Percentiles rank a stretch among this genome's conserved stretches.
phyloP scores from a whole-genome alignment of 2,888 invertebrate genomes.

The Limnephilus lunatus region DNA sequence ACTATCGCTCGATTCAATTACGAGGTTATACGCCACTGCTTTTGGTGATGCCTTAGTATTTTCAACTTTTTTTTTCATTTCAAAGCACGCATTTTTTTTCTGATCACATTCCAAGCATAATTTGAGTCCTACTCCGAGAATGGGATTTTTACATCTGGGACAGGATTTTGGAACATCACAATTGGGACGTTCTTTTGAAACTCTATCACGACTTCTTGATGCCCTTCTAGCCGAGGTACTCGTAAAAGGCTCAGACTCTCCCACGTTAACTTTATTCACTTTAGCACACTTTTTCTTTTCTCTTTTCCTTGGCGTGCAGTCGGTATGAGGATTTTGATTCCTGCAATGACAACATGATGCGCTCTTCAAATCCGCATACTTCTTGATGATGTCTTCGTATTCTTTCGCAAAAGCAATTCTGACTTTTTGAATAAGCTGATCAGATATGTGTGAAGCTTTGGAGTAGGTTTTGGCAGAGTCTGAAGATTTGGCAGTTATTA shows the following conservation, averaged over 20 bases:
- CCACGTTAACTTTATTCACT: slow-evolving; percentile 13
- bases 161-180: neutral
- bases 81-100: neutral
- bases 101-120: neutral
- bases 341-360: neutral
- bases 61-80: slow-evolving; percentile 45
- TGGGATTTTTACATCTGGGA: neutral
- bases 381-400: slow-evolving; percentile 51
- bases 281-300: neutral
- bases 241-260: slow-evolving; percentile 3
- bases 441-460: slow-evolving; percentile 27
- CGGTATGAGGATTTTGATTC: neutral
- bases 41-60: slow-evolving; percentile 40
- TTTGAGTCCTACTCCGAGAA: neutral
- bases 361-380: slow-evolving; percentile 10
- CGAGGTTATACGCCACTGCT: slow-evolving; percentile 66
- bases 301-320: slow-evolving; percentile 22
- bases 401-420: slow-evolving; percentile 51
- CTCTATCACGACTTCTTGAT: slow-evolving; percentile 13
- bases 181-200: neutral
- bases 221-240: neutral
- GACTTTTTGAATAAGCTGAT: slow-evolving; percentile 47
- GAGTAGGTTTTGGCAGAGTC: neutral
- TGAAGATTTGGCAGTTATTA: neutral
- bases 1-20: slow-evolving; percentile 65